phyloP scores from a whole-genome alignment of 2,888 invertebrate species.

The Drosophila algonquin region DNA sequence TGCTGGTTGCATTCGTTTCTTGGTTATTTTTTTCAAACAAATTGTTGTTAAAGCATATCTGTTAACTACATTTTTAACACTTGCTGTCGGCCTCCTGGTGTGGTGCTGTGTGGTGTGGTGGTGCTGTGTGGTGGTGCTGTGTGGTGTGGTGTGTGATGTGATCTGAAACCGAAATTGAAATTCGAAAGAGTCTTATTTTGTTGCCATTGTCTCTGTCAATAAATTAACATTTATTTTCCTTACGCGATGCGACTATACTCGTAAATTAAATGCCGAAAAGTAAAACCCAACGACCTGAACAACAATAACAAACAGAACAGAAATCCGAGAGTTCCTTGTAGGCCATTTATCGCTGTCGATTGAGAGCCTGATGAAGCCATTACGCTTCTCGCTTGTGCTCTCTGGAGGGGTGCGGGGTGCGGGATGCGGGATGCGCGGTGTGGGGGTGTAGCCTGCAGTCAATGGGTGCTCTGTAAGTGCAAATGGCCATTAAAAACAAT shows the following conservation, averaged over 20 bases:
- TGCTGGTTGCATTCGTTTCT: slow-evolving; percentile 44
- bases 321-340: slow-evolving; percentile 37
- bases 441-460: slow-evolving; percentile 47
- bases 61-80: slow-evolving; percentile 74
- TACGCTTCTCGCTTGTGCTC: slow-evolving; percentile 24
- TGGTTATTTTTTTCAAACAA: slow-evolving; percentile 56
- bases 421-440: slow-evolving; percentile 8
- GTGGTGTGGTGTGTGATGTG: slow-evolving; percentile 17
- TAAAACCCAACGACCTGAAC: slow-evolving; percentile 36
- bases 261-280: slow-evolving; percentile 55
- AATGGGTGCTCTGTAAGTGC: slow-evolving; percentile 63
- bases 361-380: slow-evolving; percentile 64
- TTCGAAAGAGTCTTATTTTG: slow-evolving; percentile 1
- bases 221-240: slow-evolving; percentile 68
- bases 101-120: slow-evolving; percentile 2
- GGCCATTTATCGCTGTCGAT: slow-evolving; percentile 64
- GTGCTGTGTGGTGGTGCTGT: slow-evolving; percentile 6
- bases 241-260: slow-evolving; percentile 46
- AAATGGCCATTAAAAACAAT: slow-evolving; percentile 79
- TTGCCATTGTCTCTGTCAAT: slow-evolving; percentile 49
- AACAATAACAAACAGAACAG: slow-evolving; percentile 40
- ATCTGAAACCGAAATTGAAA: neutral
- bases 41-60: slow-evolving; percentile 56
- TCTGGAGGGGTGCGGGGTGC: slow-evolving; percentile 17
- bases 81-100: slow-evolving; percentile 47